Evolutionary conservation across 1,140 invertebrate species (phyloP).

Genomic region (Zeugodacus cucurbitae): DNA sequence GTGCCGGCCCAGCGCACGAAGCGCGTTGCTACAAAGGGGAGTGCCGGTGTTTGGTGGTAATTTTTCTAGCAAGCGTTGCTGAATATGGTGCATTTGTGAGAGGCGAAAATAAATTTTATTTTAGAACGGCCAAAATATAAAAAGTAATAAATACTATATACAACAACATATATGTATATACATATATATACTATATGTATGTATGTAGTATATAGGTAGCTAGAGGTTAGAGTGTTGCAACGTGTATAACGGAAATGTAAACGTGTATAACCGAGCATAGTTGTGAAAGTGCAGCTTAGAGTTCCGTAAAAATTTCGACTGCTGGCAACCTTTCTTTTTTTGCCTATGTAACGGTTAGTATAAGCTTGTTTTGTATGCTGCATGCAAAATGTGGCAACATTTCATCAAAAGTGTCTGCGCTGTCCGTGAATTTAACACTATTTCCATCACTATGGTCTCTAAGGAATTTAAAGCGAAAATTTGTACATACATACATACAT

Average conservation of each 20-base stretch:
- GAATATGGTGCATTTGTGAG: background rate
- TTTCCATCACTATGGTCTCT: background rate
- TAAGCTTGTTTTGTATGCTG: background rate
- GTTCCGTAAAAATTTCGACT: background rate
- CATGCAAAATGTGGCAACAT: slow-evolving; percentile 16
- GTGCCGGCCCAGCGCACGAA: background rate
- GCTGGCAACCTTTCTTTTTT: background rate
- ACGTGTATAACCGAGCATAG: background rate
- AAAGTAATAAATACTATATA: background rate
- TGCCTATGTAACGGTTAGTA: background rate
- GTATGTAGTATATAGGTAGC: too few species aligned
- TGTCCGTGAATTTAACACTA: slow-evolving; percentile 23
- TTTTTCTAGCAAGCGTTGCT: background rate
- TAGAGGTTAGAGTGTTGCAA: background rate
- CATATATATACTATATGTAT: background rate
- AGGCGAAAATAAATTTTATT: background rate
- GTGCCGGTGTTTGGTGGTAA: background rate
- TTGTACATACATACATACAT: background rate
- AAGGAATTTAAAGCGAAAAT: background rate
- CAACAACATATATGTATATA: background rate
- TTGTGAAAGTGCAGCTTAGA: background rate
- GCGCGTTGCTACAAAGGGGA: background rate
- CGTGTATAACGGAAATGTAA: background rate
- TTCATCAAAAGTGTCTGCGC: slow-evolving; percentile 25
- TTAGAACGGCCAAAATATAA: background rate